Conservation (phyloP, 2,797 vertebrate species). For the Siniperca obscura region DNA sequence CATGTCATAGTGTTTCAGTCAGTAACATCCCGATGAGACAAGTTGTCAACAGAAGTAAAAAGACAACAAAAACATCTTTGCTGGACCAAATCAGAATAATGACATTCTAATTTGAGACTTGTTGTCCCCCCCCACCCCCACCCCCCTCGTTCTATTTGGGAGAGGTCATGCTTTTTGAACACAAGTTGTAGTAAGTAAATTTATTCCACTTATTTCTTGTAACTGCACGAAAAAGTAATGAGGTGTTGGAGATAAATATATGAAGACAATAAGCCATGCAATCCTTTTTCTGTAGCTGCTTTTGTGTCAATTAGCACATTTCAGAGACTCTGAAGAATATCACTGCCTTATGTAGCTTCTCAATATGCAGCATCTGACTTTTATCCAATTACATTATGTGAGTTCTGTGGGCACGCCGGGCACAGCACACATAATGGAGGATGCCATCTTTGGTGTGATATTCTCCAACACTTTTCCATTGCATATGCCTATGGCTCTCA, state of each 20-base stretch:
- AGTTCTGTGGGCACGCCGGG: conserved; percentile 73
- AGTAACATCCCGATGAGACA: conserved; percentile 66
- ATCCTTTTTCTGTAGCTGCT: conserved; percentile 64
- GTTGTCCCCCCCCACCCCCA: conserved; percentile 13
- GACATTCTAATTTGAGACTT: conserved; percentile 75
- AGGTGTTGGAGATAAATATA: conserved; percentile 80
- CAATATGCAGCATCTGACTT: conserved; percentile 77
- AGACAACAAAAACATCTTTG: conserved; percentile 82
- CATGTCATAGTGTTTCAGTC: conserved; percentile 72
- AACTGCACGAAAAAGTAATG: conserved; percentile 79
- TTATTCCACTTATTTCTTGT: conserved; percentile 81
- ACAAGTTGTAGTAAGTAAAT: conserved; percentile 78
- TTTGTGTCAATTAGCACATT: conserved; percentile 81
- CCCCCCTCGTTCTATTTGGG: conserved; percentile 66
- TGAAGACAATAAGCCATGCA: conserved; percentile 75
- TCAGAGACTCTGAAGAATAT: conserved; percentile 65
- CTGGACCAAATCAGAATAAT: conserved; percentile 80
- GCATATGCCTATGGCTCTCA: conserved; percentile 82
- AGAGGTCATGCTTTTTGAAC: conserved; percentile 82
- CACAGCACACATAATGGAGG: conserved; percentile 74
- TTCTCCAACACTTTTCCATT: conserved; percentile 78
- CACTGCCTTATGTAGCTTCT: conserved; percentile 68
- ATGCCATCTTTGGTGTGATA: conserved; percentile 82
- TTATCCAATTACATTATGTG: conserved; percentile 78
- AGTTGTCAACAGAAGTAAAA: conserved; percentile 77